Evolutionary conservation across 1,140 invertebrate genomes (phyloP).

Genomic region (Oncopeltus fasciatus): DNA sequence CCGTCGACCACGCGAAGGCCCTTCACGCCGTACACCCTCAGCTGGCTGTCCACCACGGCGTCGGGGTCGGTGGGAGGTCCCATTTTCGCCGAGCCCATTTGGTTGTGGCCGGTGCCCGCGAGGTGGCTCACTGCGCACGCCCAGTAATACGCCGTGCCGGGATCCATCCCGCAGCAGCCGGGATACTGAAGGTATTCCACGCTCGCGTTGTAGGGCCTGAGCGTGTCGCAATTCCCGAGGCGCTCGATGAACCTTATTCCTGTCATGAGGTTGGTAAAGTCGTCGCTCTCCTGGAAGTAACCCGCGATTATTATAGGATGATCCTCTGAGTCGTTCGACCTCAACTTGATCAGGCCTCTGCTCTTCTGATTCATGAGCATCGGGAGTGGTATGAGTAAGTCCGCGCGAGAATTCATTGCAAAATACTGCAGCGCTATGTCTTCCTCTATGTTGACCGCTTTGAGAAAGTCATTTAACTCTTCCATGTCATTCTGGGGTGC

Average conservation of each 20-base stretch:
- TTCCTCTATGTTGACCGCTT: constrained; percentile 36
- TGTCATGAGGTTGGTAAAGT: constrained; percentile 27
- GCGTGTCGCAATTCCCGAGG: constrained; percentile 40
- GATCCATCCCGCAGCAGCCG: constrained; percentile 17
- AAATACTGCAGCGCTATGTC: constrained; percentile 46
- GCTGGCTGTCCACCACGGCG: constrained; percentile 48
- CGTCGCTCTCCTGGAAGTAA: constrained; percentile 29
- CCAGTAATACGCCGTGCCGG: constrained; percentile 31
- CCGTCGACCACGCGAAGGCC: constrained; percentile 63
- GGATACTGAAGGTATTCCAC: neutral
- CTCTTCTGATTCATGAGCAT: constrained; percentile 34
- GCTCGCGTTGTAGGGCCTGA: constrained; percentile 33
- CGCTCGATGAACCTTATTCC: constrained; percentile 35
- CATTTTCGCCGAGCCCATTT: constrained; percentile 64
- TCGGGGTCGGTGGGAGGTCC: constrained; percentile 42
- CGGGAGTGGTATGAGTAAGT: constrained; percentile 37
- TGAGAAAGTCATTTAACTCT: constrained; percentile 33
- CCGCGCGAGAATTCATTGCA: constrained; percentile 35
- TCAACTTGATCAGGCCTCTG: constrained; percentile 33
- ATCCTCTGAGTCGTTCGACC: constrained; percentile 35
- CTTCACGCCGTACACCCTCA: constrained; percentile 47
- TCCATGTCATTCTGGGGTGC: constrained; percentile 40
- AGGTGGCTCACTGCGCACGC: constrained; percentile 25
- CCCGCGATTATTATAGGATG: constrained; percentile 43
- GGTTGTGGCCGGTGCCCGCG: constrained; percentile 40